Percentiles rank a stretch among this genome's conserved stretches.
These are phyloP conservation scores for Criorhina ranunculi DNA, from an alignment of 2,888 invertebrate species.

Conservation along the genomic window DNA sequence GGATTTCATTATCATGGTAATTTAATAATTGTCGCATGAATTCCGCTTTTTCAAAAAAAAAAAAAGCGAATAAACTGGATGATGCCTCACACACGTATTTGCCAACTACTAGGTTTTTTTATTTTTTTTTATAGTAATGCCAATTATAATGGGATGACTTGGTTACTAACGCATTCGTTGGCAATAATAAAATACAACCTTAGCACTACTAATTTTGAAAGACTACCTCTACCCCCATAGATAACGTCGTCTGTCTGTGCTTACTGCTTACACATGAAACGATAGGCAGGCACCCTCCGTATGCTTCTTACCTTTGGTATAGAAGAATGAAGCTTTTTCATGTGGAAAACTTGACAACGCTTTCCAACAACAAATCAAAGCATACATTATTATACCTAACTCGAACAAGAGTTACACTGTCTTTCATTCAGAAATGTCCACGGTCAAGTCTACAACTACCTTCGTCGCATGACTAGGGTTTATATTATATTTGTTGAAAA, in stretches of 20 bases:
- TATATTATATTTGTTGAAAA: constrained; percentile 25
- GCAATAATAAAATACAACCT: constrained; percentile 34
- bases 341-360: constrained; percentile 56
- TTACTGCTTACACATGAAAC: constrained; percentile 47
- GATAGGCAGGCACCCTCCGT: constrained; percentile 5
- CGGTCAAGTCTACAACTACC: constrained; percentile 73
- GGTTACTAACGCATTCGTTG: constrained; percentile 45
- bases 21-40: constrained; percentile 22
- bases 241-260: constrained; percentile 35
- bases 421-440: constrained; percentile 76
- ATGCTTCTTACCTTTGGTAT: constrained; percentile 10
- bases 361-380: constrained; percentile 66
- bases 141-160: constrained; percentile 60
- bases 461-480: constrained; percentile 63
- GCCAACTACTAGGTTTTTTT: constrained; percentile 13
- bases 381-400: constrained; percentile 38
- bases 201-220: constrained; percentile 21
- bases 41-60: neutral
- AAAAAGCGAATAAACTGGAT: constrained; percentile 27
- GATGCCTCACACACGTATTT: constrained; percentile 4
- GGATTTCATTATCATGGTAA: constrained; percentile 50
- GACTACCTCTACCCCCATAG: constrained; percentile 4
- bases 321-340: constrained; percentile 51
- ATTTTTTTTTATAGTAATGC: constrained; percentile 26
- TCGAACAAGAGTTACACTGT: constrained; percentile 62